Evolutionary conservation across 2,113 vertebrate genomes (phyloP), one percentile per base, ranked within the genome.

Genomic region (Paradoxurus hermaphroditus): DNA sequence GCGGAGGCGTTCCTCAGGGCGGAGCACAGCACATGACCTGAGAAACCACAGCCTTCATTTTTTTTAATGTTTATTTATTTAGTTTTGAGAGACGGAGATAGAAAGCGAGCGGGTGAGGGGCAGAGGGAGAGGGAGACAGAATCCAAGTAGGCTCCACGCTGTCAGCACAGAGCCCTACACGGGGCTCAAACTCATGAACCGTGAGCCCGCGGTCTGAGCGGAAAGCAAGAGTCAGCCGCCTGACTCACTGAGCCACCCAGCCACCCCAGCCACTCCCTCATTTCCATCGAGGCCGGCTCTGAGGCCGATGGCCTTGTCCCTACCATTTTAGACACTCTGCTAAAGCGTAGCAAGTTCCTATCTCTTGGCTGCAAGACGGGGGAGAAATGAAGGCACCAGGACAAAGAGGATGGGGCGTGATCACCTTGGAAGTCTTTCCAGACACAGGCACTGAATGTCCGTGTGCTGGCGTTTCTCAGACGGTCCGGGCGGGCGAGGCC

Each of bases 401-500:
- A 77, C 10, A 75, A 78, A 93, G 67, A 90, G 29, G 27, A 7
- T 4, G 59, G 21, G 29, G 27, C 19, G 34, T 7, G 67, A 46
- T 8, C 44, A 29, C 49, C 41, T 6, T 23, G 0, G 70, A 0
- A 63, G 16, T 31, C 82, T 67, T 59, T 27, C 49, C 34, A 31
- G 65, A 44, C 41, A 87, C 11, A 49, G 49, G 29, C 12, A n/a
- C n/a, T n/a, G 9, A 21, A 3, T 1, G 4, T 23, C 63, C 34
- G 8, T 4, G 8, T 4, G 5, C 49, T 62, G 39, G 27, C 62
- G 21, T 3, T 29, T 63, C 72, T 27, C 0, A 31, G 15, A 36
- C 0, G 6, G 18, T 8, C 49, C 41, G 39, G 13, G 13, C 46
- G 4, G n/a, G n/a, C n/a, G n/a, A n/a, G n/a, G n/a, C n/a, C n/a